phyloP scores from a whole-genome alignment of 2,888 invertebrate species.

The Anoplius nigerrimus region DNA sequence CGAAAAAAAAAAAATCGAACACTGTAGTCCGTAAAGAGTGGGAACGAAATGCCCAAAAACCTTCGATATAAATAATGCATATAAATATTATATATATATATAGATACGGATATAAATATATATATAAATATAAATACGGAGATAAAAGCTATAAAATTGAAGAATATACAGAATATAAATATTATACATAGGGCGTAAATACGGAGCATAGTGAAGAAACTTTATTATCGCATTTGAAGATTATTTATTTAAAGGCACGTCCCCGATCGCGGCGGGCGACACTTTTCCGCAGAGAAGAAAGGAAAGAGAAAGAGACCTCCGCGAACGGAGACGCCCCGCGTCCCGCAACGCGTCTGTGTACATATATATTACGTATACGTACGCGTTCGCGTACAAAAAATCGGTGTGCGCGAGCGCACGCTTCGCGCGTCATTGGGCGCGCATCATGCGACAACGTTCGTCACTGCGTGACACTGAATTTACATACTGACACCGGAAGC shows the following conservation, averaged over 20 bases:
- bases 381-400: slow-evolving; percentile 24
- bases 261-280: no score
- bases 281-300: no score
- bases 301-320: no score
- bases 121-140: slow-evolving; percentile 53
- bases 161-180: slow-evolving; percentile 58
- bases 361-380: slow-evolving; percentile 40
- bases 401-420: no score
- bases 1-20: no score
- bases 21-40: no score
- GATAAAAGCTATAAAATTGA: slow-evolving; percentile 57
- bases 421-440: no score
- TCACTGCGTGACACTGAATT: no score
- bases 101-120: slow-evolving; percentile 53
- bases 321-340: no score
- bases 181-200: slow-evolving; percentile 57
- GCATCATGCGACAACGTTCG: no score
- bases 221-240: slow-evolving; percentile 74
- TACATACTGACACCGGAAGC: no score
- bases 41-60: no score
- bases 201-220: slow-evolving; percentile 63
- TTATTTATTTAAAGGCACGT: slow-evolving; percentile 73
- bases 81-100: slow-evolving; percentile 61
- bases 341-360: slow-evolving; percentile 8
- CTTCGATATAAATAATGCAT: slow-evolving; percentile 61